phyloP scores from a whole-genome alignment of 2,113 vertebrate genomes.

The Epinephelus moara region DNA sequence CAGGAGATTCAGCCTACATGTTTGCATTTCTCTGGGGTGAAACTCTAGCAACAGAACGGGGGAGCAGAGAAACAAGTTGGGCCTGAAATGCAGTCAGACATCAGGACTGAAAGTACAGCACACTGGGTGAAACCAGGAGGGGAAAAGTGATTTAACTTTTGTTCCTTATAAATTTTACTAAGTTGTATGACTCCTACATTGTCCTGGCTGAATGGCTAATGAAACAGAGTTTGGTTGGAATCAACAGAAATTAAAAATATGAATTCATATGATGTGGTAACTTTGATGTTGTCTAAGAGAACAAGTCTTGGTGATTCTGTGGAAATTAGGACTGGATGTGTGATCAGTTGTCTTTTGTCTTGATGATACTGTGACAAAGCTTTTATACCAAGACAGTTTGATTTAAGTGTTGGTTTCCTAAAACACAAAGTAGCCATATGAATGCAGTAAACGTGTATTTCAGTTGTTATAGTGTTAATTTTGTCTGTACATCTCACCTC shows the following conservation, averaged over 20 bases:
- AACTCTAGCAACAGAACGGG: neutral
- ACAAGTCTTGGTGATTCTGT: neutral
- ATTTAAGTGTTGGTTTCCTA: neutral
- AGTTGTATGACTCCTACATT: no score
- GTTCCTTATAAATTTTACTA: neutral
- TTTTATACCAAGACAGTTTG: neutral
- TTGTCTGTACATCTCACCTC: neutral
- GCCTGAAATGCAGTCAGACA: neutral
- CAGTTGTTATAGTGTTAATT: neutral
- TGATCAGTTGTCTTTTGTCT: neutral
- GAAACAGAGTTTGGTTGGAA: neutral
- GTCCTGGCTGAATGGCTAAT: no score
- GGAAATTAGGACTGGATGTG: neutral
- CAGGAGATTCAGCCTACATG: neutral
- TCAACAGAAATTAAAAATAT: no score
- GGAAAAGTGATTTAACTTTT: neutral
- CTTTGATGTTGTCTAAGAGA: neutral
- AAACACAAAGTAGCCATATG: neutral
- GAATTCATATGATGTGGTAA: no score
- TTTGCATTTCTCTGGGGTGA: neutral
- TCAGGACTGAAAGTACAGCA: neutral
- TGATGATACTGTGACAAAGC: neutral
- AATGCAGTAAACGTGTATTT: neutral
- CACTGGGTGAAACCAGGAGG: neutral
- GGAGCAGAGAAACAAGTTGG: neutral